phyloP scores from a whole-genome alignment of 2,113 vertebrate species.

The Mobula birostris region DNA sequence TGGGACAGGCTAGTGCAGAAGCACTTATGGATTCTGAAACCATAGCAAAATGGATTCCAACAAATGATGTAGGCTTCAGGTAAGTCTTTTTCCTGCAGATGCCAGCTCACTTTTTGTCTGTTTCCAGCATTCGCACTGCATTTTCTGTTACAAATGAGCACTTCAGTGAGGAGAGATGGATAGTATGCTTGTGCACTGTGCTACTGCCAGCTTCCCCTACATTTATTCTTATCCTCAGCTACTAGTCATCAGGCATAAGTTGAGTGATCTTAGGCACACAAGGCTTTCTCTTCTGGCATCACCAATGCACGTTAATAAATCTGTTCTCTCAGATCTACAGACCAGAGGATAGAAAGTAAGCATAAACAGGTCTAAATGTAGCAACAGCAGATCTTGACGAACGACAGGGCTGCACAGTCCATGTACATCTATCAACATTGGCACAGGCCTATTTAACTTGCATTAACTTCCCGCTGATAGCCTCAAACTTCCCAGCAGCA shows the following conservation, averaged over 20 bases:
- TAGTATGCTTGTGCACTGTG: neutral
- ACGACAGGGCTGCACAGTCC: neutral
- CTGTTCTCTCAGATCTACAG: neutral
- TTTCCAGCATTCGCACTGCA: neutral
- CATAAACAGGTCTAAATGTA: neutral
- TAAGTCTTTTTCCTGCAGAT: neutral
- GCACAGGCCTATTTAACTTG: neutral
- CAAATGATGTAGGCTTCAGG: neutral
- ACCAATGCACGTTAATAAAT: neutral
- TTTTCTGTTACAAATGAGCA: neutral
- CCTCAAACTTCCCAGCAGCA: neutral
- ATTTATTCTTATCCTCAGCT: neutral
- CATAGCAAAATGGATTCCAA: neutral
- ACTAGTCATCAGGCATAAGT: neutral
- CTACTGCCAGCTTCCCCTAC: neutral
- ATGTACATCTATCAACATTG: neutral
- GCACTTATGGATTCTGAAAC: neutral
- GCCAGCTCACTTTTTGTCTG: neutral
- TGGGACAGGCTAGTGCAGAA: no score
- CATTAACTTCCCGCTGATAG: conserved; percentile 21
- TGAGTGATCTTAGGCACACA: neutral
- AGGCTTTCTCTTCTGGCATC: neutral
- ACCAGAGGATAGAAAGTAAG: neutral
- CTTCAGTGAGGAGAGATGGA: neutral
- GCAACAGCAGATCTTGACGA: neutral